Evolutionary conservation across 2,888 invertebrate species (phyloP), one percentile per base, ranked within the genome.

Genomic region (Synanthedon vespiformis): DNA sequence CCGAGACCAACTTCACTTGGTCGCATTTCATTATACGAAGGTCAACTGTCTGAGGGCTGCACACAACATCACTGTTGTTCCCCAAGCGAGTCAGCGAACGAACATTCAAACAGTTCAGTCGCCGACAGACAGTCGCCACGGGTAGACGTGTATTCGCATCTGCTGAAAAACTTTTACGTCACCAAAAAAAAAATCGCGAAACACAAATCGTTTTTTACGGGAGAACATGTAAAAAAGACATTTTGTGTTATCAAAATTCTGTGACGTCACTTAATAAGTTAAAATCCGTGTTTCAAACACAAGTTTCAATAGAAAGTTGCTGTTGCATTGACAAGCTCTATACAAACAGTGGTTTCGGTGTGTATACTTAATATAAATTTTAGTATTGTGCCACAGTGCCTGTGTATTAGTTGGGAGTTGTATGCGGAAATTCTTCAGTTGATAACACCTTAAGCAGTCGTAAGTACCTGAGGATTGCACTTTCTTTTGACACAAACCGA

Each of bases 11-110:
- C 83, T 84, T 84, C 80, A 77, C 72, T 67, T 65, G 60, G 64
- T 63, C 69, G 70, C 71, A 68, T 74, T 77, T 77, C 70, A 76
- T 75, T 77, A 70, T 59, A 58, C 74, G 85, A 85, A 85, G 85
- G 85, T 84, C 84, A 84, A 70, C 53, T 59, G 58, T 59, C 59
- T 34, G 50, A 50, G 44, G 44, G 59, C 57, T 58, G 52, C 54
- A 53, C 57, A 59, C 60, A 44, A 10, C 34, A 34, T 34, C 8
- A 34, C 34, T 34, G 34, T 34, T 34, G 34, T 34, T 34, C 34
- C 22, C 34, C 34, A 10, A 34, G 34, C 34, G 34, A 34, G 34
- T 34, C 34, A 34, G 13, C 14, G n/a, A 34, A 34, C 34, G 48
- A 27, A n/a, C 13, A n/a, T 10, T 16, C 53, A 10, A 34, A 34